A percentile compares a stretch with the other conserved stretches of the same genome.
Evolutionary conservation across 2,113 vertebrate genomes (phyloP).

Genomic region (Dipodomys stephensi): DNA sequence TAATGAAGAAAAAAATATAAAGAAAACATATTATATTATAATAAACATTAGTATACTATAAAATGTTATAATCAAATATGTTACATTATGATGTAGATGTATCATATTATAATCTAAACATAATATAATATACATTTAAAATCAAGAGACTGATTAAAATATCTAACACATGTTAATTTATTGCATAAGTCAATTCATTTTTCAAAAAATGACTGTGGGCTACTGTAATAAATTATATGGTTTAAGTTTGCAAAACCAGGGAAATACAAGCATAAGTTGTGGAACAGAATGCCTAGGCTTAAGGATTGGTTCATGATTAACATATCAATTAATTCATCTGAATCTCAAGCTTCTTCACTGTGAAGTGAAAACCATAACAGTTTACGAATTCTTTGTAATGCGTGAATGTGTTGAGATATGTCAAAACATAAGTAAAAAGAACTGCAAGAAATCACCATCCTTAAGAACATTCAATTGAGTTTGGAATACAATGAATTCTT

Average conservation of each 20-base stretch:
- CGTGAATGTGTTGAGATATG: background rate
- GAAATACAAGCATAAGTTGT: background rate
- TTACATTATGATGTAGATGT: too few species aligned
- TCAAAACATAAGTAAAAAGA: background rate
- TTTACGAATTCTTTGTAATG: background rate
- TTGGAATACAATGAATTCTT: background rate
- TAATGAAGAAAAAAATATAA: background rate
- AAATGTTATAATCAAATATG: too few species aligned
- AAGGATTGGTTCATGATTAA: background rate
- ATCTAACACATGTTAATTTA: background rate
- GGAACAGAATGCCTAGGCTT: background rate
- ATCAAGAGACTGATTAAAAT: background rate
- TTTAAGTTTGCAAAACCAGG: background rate
- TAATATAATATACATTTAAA: background rate
- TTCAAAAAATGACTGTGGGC: background rate
- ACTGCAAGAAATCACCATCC: background rate
- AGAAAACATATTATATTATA: background rate
- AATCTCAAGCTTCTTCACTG: background rate
- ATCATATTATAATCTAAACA: too few species aligned
- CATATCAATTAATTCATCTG: background rate
- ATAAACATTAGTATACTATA: too few species aligned
- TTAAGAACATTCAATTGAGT: background rate
- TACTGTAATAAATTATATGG: background rate
- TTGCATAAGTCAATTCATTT: background rate
- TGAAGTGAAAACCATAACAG: background rate